Evolutionary conservation across 2,797 vertebrate species (phyloP).

Genomic region (Nyctalus aviator): DNA sequence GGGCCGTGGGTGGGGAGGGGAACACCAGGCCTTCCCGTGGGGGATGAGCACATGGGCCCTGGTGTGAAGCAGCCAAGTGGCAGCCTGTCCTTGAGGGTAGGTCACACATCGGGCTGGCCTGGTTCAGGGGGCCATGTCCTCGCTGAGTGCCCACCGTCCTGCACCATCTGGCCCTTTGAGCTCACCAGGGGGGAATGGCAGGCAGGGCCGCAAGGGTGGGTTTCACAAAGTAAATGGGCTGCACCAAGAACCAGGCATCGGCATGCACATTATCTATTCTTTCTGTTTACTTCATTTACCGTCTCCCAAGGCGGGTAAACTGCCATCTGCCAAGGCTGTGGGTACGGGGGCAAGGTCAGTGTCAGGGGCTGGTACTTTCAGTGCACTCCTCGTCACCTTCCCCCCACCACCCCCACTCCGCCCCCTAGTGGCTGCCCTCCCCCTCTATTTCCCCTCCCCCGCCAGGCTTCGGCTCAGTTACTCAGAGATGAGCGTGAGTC

Average conservation of each 20-base stretch:
- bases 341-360: background rate
- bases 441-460: no score
- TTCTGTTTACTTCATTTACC: background rate
- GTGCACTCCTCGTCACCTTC: rapidly evolving
- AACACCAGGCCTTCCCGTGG: constrained; percentile 64
- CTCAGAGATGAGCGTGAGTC: background rate
- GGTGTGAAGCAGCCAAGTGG: background rate
- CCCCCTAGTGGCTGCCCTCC: no score
- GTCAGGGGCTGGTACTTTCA: background rate
- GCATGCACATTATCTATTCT: rapidly evolving
- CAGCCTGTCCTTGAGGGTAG: background rate
- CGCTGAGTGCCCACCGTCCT: rapidly evolving
- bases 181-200: background rate
- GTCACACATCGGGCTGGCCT: background rate
- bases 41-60: constrained; percentile 40
- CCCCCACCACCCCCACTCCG: no score
- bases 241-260: background rate
- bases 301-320: background rate
- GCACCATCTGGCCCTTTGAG: background rate
- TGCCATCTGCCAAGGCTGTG: background rate
- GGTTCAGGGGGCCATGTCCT: background rate
- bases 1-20: constrained; percentile 57
- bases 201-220: background rate
- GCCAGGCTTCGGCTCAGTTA: background rate
- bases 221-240: background rate